Evolutionary conservation across 2,888 invertebrate genomes (phyloP).

Genomic region (Pachycephus smyrnensis): DNA sequence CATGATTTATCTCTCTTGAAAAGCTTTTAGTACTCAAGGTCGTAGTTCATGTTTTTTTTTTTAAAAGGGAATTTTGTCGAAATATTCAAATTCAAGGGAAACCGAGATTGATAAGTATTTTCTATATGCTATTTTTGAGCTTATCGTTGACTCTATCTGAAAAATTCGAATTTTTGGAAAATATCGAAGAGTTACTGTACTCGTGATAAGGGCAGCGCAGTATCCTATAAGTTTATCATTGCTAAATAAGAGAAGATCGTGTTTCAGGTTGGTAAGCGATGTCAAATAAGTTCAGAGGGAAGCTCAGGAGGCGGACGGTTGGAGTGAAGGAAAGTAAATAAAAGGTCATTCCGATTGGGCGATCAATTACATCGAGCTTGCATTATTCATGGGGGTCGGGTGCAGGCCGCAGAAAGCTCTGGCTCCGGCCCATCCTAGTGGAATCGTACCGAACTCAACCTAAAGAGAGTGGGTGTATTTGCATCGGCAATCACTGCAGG

Average conservation of each 20-base stretch:
- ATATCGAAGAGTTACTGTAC: not conserved
- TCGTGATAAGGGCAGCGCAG: not conserved
- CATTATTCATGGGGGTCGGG: slow-evolving; percentile 64
- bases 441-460: slow-evolving; percentile 9
- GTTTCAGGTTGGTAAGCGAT: slow-evolving; percentile 52
- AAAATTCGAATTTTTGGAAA: not conserved
- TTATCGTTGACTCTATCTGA: no score
- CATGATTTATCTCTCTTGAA: not conserved
- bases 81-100: no score
- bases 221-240: not conserved
- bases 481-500: slow-evolving; percentile 61
- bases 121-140: no score
- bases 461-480: slow-evolving; percentile 52
- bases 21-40: no score
- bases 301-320: slow-evolving; percentile 39
- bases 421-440: slow-evolving; percentile 34
- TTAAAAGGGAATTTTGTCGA: no score
- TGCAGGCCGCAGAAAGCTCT: slow-evolving; percentile 63
- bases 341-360: slow-evolving; percentile 67
- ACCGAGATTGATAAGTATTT: no score
- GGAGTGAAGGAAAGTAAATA: slow-evolving; percentile 64
- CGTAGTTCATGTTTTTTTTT: no score
- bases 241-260: not conserved
- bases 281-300: slow-evolving; percentile 61
- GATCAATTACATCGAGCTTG: slow-evolving; percentile 65